Percentiles rank a stretch among this genome's conserved stretches.
These are phyloP conservation scores for Hybognathus amarus DNA, from an alignment of 2,797 vertebrate species.

Conservation along the genomic window DNA sequence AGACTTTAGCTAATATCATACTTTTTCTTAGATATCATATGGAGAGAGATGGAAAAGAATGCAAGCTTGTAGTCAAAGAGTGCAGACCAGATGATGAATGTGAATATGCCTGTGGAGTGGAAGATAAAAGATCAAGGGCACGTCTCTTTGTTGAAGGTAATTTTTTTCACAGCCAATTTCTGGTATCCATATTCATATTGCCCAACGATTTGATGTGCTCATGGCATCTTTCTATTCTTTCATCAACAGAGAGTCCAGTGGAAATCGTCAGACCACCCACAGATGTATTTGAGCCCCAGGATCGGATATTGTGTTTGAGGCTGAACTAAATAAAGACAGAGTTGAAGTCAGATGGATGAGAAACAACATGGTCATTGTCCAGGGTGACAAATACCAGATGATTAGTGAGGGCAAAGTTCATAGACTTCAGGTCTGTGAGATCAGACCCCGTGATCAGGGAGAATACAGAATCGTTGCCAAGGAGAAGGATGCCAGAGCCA, in stretches of 20 bases:
- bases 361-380: conserved; percentile 97
- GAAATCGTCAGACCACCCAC: conserved; percentile 94
- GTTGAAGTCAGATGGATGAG: conserved; percentile 98
- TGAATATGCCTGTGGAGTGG: conserved; percentile 95
- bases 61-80: conserved; percentile 88
- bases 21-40: conserved; percentile 84
- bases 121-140: conserved; percentile 92
- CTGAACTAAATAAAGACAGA: conserved; percentile 95
- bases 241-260: conserved; percentile 89
- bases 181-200: neutral
- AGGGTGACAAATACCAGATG: conserved; percentile 99
- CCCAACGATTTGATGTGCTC: neutral
- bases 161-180: neutral
- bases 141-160: conserved; percentile 97
- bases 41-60: conserved; percentile 91
- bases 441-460: conserved; percentile 94
- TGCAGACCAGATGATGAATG: conserved; percentile 97
- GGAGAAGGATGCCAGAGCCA: conserved; percentile 96
- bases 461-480: conserved; percentile 97
- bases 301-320: conserved; percentile 90
- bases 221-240: neutral
- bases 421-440: conserved; percentile 93
- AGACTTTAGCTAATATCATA: neutral
- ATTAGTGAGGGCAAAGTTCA: conserved; percentile 96
- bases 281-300: conserved; percentile 92